These are phyloP conservation scores for Oreocharis arfaki DNA, from an alignment of 2,113 vertebrate genomes.

Conservation along the genomic window DNA sequence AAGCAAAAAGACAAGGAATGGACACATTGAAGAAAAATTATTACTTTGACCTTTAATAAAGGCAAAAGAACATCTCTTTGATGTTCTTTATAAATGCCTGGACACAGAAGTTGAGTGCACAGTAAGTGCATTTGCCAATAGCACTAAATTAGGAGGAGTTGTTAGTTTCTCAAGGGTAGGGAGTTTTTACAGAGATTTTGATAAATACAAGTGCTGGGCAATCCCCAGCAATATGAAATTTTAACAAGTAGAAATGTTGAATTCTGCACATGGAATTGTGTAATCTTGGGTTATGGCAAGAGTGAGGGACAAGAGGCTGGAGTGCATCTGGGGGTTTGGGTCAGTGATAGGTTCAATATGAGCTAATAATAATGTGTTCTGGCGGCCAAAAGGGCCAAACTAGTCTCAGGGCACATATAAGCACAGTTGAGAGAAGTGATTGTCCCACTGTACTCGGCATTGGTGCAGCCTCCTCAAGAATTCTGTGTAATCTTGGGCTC, in stretches of 20 bases:
- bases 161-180: not conserved
- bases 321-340: not conserved
- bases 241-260: not conserved
- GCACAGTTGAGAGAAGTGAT: not conserved
- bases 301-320: not conserved
- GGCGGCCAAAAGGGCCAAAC: not conserved
- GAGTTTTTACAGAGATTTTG: not conserved
- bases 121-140: not conserved
- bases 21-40: not conserved
- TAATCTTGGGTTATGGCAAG: not conserved
- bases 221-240: not conserved
- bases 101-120: not conserved
- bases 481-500: not conserved
- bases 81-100: not conserved
- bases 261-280: not conserved
- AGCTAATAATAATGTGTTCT: not conserved
- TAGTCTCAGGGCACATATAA: rapidly evolving
- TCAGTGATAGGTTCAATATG: not conserved
- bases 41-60: not conserved
- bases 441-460: not conserved
- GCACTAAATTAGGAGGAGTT: not conserved
- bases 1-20: not conserved
- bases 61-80: not conserved
- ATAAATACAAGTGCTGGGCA: not conserved
- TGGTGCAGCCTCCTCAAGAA: not conserved